These are phyloP conservation scores for Mimachlamys varia DNA, from an alignment of 2,888 invertebrate genomes.

Conservation along the genomic window DNA sequence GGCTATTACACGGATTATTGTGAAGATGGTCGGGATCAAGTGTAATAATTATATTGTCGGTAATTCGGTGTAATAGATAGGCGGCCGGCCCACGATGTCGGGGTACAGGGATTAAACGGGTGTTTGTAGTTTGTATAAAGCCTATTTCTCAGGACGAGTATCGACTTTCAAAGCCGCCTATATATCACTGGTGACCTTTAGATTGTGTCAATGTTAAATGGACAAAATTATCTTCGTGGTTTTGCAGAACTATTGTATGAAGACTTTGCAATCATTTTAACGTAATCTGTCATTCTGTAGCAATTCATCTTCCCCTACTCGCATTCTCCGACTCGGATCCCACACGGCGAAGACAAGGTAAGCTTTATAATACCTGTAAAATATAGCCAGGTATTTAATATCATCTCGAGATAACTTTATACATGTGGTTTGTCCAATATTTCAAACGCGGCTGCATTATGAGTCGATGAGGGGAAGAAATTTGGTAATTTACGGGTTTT, in stretches of 20 bases:
- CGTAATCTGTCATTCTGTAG: conserved; percentile 11
- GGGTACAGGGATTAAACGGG: neutral
- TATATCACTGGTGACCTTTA: conserved; percentile 13
- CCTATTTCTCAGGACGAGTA: neutral
- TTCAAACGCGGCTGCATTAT: neutral
- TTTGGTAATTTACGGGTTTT: neutral
- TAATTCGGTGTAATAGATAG: neutral
- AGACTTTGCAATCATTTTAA: neutral
- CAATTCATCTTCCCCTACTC: neutral
- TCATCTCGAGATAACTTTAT: neutral
- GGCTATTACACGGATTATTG: neutral
- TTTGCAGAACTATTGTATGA: neutral
- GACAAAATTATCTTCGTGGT: neutral
- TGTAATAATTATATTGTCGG: conserved; percentile 10
- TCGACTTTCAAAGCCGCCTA: conserved; percentile 16
- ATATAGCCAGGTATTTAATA: conserved; percentile 14
- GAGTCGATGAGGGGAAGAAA: neutral
- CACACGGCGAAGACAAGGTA: conserved; percentile 1
- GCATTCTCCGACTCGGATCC: neutral
- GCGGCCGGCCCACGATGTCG: neutral
- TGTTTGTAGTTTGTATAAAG: neutral
- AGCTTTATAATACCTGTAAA: conserved; percentile 19
- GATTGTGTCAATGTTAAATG: conserved; percentile 16
- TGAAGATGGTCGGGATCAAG: conserved; percentile 6
- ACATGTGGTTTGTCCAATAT: neutral